Conservation (phyloP, 2,797 vertebrate species). For the Spheniscus humboldti region DNA sequence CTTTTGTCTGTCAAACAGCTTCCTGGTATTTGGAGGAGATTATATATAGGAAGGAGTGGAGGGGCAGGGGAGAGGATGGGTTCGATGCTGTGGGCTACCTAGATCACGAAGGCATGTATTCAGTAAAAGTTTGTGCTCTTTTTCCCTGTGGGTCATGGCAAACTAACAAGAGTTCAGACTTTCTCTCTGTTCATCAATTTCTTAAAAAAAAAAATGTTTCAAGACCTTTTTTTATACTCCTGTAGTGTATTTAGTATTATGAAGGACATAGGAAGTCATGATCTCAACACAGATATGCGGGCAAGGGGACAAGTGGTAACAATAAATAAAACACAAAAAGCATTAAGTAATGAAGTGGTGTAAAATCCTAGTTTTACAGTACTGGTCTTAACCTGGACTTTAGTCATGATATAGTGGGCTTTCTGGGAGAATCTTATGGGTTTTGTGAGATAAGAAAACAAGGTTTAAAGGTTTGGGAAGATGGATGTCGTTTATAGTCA, state of each 20-base stretch:
- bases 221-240: background rate
- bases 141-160: background rate
- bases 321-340: background rate
- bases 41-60: background rate
- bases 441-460: background rate
- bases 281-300: background rate
- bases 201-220: background rate
- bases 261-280: background rate
- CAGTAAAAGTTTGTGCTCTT: background rate
- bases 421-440: background rate
- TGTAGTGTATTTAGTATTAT: background rate
- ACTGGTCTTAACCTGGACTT: background rate
- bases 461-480: background rate
- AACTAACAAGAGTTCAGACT: background rate
- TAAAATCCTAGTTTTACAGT: background rate
- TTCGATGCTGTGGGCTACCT: background rate
- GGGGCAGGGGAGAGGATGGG: background rate
- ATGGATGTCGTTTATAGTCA: background rate
- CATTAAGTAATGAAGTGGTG: background rate
- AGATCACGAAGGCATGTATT: background rate
- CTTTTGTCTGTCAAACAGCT: background rate
- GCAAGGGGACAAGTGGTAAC: background rate
- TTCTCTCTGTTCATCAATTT: background rate
- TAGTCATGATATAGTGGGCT: background rate
- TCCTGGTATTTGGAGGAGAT: background rate